Conservation (phyloP, 2,797 vertebrate genomes). For the Pseudocheirus occidentalis region DNA sequence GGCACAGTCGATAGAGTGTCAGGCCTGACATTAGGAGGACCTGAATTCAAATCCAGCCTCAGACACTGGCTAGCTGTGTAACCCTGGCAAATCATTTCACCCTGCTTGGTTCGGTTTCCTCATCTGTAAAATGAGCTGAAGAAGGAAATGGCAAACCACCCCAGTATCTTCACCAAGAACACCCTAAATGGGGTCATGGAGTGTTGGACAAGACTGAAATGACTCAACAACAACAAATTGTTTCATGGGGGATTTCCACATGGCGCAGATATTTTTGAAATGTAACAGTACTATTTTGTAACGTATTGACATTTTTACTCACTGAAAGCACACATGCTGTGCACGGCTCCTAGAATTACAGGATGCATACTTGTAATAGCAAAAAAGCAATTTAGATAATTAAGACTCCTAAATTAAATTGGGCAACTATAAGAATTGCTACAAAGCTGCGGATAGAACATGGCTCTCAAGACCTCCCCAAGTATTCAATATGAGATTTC, state of each 20-base stretch:
- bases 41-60: not conserved
- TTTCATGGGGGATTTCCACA: constrained; percentile 49
- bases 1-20: not conserved
- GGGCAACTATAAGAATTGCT: constrained; percentile 33
- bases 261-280: constrained; percentile 59
- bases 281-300: constrained; percentile 62
- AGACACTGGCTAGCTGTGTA: not conserved
- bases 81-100: not conserved
- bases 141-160: not conserved
- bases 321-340: constrained; percentile 45
- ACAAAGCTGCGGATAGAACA: constrained; percentile 30
- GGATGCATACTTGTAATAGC: constrained; percentile 26
- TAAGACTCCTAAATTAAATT: constrained; percentile 55
- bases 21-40: not conserved
- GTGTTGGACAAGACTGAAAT: not conserved
- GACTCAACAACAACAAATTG: not conserved
- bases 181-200: not conserved
- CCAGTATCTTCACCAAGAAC: not conserved
- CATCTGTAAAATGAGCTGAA: not conserved
- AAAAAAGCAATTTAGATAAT: constrained; percentile 33
- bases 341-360: constrained; percentile 50
- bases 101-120: not conserved
- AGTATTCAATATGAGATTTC: constrained; percentile 35
- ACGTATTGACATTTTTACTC: constrained; percentile 59
- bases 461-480: constrained; percentile 35